Evolutionary conservation across 2,113 vertebrate species (phyloP), one percentile per base, ranked within the genome.

Genomic region (Merops nubicus): DNA sequence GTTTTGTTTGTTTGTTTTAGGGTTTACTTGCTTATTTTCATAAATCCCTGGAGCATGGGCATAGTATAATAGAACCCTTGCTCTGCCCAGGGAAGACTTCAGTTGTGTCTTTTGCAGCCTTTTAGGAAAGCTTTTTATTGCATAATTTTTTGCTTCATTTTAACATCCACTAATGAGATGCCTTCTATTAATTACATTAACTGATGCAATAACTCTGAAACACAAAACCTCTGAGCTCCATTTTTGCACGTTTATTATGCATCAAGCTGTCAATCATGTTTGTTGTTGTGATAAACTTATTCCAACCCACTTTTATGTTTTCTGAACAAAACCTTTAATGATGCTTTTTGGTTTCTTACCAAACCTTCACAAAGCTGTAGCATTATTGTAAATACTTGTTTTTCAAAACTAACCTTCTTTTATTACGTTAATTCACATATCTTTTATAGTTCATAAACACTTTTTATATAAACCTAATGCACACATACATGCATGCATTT

Each of bases 381-480:
- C 19, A 7, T 73, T 93, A 65, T 65, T 53, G 53, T 94, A 95
- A 96, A 88, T 83, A 77, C 42, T 85, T 85, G 48, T 15, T 91
- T 86, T 69, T 93, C n/a, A 70, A 84, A 94, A 84, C 65, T 70
- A 88, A 28, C 22, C 17, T 85, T 56, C 57, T 68, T 79, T 92
- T 86, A 93, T 83, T 83, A 63, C 21, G 14, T 70, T 85, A 62
- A 63, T 93, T 93, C 54, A 29, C 25, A 6, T 76, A 40, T 65
- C 25, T 90, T 93, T 94, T 94, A 83, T 83, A 83, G 79, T 69
- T 88, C 94, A 84, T 94, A 91, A 93, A 86, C 50, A 63, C 45
- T 75, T 26, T 93, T 21, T 85, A 47, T 93, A n/a, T 93, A 91
- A 93, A 77, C 33, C 26, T 73, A 60, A 69, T 82, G 63, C 57